Conservation (phyloP, 2,888 invertebrate genomes). For the Standfussiana lucernea region DNA sequence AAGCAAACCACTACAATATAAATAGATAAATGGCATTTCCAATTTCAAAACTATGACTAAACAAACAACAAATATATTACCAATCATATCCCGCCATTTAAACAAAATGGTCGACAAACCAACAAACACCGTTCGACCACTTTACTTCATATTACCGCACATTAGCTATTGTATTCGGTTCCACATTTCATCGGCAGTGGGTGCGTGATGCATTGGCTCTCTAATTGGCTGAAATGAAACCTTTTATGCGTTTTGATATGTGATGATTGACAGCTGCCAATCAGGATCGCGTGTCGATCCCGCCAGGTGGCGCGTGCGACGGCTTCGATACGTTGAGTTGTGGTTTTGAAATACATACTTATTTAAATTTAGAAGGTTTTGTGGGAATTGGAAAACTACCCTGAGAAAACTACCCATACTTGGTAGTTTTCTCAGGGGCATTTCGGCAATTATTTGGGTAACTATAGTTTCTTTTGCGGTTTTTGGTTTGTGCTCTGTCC, state of each 20-base stretch:
- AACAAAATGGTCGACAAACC: constrained; percentile 17
- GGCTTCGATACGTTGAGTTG: constrained; percentile 36
- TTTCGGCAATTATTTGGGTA: neutral
- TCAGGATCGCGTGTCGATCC: constrained; percentile 80
- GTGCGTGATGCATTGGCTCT: constrained; percentile 79
- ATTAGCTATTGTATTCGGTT: constrained; percentile 73
- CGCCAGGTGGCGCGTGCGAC: constrained; percentile 84
- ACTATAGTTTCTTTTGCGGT: neutral
- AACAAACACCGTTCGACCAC: constrained; percentile 26
- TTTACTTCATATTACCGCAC: constrained; percentile 55
- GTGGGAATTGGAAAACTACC: neutral
- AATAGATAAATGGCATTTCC: neutral
- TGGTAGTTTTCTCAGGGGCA: neutral
- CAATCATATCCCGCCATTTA: constrained; percentile 25
- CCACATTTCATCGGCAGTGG: constrained; percentile 78
- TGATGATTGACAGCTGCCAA: constrained; percentile 89
- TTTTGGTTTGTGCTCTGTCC: neutral
- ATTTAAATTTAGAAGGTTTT: constrained; percentile 10
- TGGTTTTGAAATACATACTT: constrained; percentile 43
- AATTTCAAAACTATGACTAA: neutral
- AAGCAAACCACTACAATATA: neutral
- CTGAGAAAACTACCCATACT: too few species aligned
- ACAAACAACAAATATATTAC: constrained; percentile 8
- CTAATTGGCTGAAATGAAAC: constrained; percentile 86
- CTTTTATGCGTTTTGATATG: constrained; percentile 83